These are phyloP conservation scores for Styela clava DNA, from an alignment of 23 tunicate genomes.

Conservation along the genomic window DNA sequence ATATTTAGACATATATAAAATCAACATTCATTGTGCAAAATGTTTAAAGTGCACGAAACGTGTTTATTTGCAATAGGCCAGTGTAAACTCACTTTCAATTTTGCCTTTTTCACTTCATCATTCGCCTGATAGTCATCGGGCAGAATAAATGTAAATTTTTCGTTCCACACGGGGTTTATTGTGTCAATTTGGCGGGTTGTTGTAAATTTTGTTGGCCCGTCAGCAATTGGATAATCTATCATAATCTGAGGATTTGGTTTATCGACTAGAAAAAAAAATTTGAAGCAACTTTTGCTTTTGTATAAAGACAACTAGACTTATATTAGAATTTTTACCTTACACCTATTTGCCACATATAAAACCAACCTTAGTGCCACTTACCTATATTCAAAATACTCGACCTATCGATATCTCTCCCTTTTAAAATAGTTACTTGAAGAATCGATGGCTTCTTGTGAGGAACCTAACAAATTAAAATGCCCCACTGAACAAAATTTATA, in stretches of 20 bases:
- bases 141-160: constrained; percentile 13
- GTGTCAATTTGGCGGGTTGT: neutral
- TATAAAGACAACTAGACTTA: too few species aligned
- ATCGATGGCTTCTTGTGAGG: constrained; percentile 2
- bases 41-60: too few species aligned
- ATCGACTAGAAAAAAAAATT: constrained; percentile 8
- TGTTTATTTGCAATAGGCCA: too few species aligned
- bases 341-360: too few species aligned
- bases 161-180: constrained; percentile 21
- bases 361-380: too few species aligned
- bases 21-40: too few species aligned
- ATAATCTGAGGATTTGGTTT: constrained; percentile 15
- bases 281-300: too few species aligned
- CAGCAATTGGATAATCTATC: constrained; percentile 6
- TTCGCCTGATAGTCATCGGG: constrained; percentile 15
- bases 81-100: constrained; percentile 9
- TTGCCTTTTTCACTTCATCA: neutral
- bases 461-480: neutral
- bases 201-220: constrained; percentile 10
- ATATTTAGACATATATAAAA: too few species aligned
- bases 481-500: neutral
- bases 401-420: constrained; percentile 5
- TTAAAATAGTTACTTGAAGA: neutral
- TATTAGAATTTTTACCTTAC: too few species aligned
- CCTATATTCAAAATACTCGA: constrained; percentile 10